Base-by-base conservation (phyloP, 1,140 invertebrate species). In the Drosophila ironensis region DNA sequence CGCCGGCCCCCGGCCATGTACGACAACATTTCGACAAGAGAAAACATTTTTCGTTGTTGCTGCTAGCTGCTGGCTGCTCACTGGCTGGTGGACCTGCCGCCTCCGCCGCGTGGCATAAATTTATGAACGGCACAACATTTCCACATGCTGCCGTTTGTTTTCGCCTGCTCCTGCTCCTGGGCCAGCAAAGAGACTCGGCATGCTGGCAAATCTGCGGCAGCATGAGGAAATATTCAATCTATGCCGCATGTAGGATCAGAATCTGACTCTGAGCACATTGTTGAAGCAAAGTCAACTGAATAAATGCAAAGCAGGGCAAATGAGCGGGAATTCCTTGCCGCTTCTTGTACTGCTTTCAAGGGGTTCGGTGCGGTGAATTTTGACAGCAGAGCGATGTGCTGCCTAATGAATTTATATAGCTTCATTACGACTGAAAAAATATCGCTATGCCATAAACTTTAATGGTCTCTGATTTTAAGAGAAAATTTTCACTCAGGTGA, bases 171-270 rank as follows among this genome's bases (percentile, higher is more conserved):
- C 27, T 54, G 12, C 42, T 51, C 8, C 20, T 38, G 51, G n/a
- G n/a, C n/a, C n/a, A n/a, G n/a, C n/a, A n/a, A n/a, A n/a, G n/a
- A n/a, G n/a, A n/a, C n/a, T n/a, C n/a, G n/a, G 70, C 59, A 70
- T 84, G 42, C 64, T 48, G 47, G 57, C 72, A 70, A 84, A 78
- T 78, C 73, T 84, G 78, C 50, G 77, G 53, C 61, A 61, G 24
- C 67, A 60, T 41, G 73, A 84, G 78, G 57, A 78, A 82, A 84
- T 84, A 82, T 82, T 82, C 78, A 84, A 82, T 78, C 78, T 82
- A 77, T 84, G 78, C 57, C 68, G 72, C 61, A 60, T 53, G 61
- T 50, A 70, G 20, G 35, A 40, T 11, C 52, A 52, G 52, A 61
- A 52, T 53, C 47, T 47, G 38, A 33, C 41, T 72, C 42, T 53